Conservation (phyloP, 2,888 invertebrate species). For the Leistus spinibarbis region DNA sequence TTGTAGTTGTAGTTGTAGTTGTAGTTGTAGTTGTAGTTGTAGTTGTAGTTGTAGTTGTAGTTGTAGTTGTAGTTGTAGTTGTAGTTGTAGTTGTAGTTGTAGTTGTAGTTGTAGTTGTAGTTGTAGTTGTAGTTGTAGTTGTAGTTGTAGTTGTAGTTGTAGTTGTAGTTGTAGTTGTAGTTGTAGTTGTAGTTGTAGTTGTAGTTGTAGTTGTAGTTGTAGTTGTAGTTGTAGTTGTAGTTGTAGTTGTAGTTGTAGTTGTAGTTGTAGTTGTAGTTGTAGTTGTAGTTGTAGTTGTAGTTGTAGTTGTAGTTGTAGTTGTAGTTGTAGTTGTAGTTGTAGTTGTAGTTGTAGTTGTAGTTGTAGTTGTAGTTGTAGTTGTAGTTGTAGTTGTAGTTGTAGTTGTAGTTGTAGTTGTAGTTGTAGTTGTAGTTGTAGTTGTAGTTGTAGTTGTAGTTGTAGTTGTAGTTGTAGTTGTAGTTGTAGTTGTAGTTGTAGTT, state of each 20-base stretch:
- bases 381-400: not conserved
- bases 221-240: not conserved
- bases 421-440: not conserved
- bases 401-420: not conserved
- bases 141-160: not conserved
- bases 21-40: conserved; percentile 14
- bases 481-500: not conserved
- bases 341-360: not conserved
- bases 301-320: not conserved
- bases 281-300: not conserved
- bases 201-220: not conserved
- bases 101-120: not conserved
- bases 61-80: not conserved
- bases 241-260: not conserved
- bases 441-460: not conserved
- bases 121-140: not conserved
- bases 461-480: not conserved
- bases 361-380: not conserved
- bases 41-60: conserved; percentile 12
- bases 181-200: not conserved
- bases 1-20: not conserved
- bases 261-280: not conserved
- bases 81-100: not conserved
- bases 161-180: not conserved
- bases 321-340: not conserved